A percentile compares a stretch with the other conserved stretches of the same genome.
Evolutionary conservation across 2,797 vertebrate species (phyloP).

Genomic region (Catamblyrhynchus diadema): DNA sequence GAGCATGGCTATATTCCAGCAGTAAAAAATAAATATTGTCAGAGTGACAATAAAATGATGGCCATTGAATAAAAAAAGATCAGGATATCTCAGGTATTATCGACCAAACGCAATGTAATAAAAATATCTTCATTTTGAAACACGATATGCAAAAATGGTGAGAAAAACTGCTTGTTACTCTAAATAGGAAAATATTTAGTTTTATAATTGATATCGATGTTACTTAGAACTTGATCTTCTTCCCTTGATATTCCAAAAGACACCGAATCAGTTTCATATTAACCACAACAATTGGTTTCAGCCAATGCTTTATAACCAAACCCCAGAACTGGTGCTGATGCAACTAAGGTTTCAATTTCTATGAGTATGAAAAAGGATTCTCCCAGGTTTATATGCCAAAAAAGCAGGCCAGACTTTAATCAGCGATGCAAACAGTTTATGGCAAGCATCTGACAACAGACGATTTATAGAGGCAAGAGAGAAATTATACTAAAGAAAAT

Average conservation of each 20-base stretch:
- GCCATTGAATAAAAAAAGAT: constrained; percentile 2
- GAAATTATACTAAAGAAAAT: not conserved
- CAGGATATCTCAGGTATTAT: not conserved
- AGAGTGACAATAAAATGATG: not conserved
- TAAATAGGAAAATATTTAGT: not conserved
- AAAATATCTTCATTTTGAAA: not conserved
- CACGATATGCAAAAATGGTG: not conserved
- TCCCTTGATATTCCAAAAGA: not conserved
- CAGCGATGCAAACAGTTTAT: not conserved
- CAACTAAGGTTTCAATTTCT: not conserved
- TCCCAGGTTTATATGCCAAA: not conserved
- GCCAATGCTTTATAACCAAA: not conserved
- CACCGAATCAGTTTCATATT: not conserved
- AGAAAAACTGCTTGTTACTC: not conserved
- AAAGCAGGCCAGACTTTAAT: not conserved
- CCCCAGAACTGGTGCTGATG: not conserved
- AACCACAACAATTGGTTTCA: not conserved
- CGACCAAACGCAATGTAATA: not conserved
- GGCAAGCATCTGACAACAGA: not conserved
- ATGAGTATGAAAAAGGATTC: not conserved
- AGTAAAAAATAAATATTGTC: not conserved
- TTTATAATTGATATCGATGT: not conserved
- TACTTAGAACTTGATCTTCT: not conserved
- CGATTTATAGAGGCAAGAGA: not conserved
- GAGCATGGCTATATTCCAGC: not conserved